A percentile compares a stretch with the other conserved stretches of the same genome.
Conservation (phyloP, 2,797 vertebrate genomes). For the Morelia viridis region DNA sequence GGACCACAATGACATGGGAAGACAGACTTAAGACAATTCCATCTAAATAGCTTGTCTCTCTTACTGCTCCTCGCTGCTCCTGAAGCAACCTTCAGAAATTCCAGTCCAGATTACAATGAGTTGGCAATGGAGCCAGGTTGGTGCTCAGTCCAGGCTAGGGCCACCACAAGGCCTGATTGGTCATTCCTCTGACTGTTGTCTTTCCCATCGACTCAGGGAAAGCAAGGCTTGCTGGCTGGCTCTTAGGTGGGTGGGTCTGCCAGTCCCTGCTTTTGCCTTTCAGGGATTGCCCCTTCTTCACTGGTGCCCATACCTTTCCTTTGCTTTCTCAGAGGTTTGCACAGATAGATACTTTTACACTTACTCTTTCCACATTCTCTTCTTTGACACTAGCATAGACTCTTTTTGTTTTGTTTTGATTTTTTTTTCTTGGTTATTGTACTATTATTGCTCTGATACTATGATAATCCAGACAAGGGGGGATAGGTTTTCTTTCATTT, state of each 20-base stretch:
- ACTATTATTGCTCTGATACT: neutral
- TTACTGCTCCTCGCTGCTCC: neutral
- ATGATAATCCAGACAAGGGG: neutral
- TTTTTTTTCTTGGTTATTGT: neutral
- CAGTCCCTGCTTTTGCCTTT: neutral
- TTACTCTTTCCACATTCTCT: neutral
- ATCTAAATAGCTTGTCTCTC: neutral
- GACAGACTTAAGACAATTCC: neutral
- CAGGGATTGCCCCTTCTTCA: neutral
- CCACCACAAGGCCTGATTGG: too few relatives aligned
- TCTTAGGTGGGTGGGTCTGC: neutral
- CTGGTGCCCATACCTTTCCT: neutral
- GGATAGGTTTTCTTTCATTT: neutral
- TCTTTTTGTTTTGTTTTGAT: neutral
- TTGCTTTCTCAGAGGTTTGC: neutral
- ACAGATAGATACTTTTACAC: neutral
- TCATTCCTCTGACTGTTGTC: neutral
- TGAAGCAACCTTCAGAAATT: too few relatives aligned
- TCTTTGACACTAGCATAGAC: neutral
- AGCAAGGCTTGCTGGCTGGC: neutral
- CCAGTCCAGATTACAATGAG: too few relatives aligned
- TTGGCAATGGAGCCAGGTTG: too few relatives aligned
- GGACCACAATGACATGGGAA: neutral
- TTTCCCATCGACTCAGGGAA: neutral
- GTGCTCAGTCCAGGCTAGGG: too few relatives aligned